Conservation (phyloP, 2,888 invertebrate genomes). For the Syrphus vitripennis region DNA sequence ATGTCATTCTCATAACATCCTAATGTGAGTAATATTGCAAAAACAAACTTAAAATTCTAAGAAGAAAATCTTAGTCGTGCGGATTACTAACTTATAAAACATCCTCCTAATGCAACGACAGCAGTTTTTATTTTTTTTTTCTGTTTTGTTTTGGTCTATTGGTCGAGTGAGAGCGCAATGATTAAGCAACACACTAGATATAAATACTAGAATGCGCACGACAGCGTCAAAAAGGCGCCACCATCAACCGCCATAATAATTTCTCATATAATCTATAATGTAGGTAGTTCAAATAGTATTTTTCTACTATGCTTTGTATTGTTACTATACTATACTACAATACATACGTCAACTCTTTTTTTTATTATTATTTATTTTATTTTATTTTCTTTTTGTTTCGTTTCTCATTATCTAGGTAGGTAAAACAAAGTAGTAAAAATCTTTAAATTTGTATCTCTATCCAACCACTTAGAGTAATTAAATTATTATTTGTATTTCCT, state of each 20-base stretch:
- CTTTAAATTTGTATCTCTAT: neutral
- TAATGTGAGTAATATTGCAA: neutral
- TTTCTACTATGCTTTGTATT: neutral
- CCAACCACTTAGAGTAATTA: constrained; percentile 8
- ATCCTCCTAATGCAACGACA: neutral
- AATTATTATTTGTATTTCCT: constrained; percentile 37
- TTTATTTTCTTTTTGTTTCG: neutral
- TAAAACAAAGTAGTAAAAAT: neutral
- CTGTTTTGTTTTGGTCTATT: neutral
- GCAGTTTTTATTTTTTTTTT: neutral
- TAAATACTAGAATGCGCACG: constrained; percentile 47
- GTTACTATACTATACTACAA: neutral
- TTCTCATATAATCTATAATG: neutral
- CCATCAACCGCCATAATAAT: constrained; percentile 16
- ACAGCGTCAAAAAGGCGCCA: constrained; percentile 59
- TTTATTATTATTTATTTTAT: neutral
- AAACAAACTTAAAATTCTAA: neutral
- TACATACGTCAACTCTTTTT: constrained; percentile 7
- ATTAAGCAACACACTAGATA: constrained; percentile 42
- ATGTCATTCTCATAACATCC: neutral
- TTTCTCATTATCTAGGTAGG: neutral
- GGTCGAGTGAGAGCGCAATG: neutral
- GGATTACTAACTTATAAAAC: neutral
- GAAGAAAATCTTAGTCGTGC: neutral
- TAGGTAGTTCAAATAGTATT: neutral